These are phyloP conservation scores for Otus sunia DNA, from an alignment of 2,113 vertebrate genomes.

Conservation along the genomic window DNA sequence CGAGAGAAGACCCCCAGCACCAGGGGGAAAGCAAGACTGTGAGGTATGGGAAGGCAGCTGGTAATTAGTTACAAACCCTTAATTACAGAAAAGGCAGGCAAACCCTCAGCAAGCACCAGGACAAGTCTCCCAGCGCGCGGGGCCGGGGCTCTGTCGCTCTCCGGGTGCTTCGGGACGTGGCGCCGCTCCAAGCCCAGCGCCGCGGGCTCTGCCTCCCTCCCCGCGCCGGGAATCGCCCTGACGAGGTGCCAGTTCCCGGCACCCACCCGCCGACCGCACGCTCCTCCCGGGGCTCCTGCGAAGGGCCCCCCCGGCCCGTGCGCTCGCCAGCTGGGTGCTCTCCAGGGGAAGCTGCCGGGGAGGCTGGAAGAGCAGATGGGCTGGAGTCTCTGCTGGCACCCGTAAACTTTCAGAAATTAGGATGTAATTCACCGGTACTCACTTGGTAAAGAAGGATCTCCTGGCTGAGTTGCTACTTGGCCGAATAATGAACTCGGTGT, in stretches of 20 bases:
- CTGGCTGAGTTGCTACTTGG: not conserved
- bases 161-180: not conserved
- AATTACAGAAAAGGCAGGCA: not conserved
- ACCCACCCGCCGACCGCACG: not conserved
- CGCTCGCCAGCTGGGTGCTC: not conserved
- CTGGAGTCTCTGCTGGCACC: not conserved
- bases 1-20: not conserved
- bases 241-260: not conserved
- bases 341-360: not conserved
- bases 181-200: not conserved
- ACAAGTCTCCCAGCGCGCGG: not conserved
- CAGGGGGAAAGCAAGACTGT: not conserved
- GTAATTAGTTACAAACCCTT: not conserved
- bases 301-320: not conserved
- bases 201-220: not conserved
- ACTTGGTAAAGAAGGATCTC: not conserved
- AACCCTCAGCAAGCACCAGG: not conserved
- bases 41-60: not conserved
- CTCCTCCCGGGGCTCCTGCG: not conserved
- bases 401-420: not conserved
- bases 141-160: not conserved
- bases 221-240: slow-evolving; percentile 1
- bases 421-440: not conserved
- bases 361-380: not conserved
- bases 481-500: not conserved